Conservation (phyloP, 2,888 invertebrate species). For the Mermis nigrescens region DNA sequence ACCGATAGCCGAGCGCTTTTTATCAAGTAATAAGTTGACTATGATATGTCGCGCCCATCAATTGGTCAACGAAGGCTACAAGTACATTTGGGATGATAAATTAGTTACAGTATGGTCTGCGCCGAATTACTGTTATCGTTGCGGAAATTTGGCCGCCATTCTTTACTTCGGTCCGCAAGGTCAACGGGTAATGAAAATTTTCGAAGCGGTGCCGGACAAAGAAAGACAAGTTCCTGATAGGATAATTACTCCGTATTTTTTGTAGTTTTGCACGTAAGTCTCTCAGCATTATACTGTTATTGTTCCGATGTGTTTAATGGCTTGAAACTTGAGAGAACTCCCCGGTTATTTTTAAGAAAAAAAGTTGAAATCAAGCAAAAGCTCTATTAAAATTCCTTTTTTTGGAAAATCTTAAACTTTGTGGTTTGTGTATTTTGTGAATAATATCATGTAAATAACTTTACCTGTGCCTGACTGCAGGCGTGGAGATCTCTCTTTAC, state of each 20-base stretch:
- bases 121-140: constrained; percentile 97
- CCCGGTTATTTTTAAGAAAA: no score
- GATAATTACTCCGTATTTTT: constrained; percentile 86
- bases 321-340: no score
- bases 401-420: no score
- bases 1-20: constrained; percentile 66
- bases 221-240: constrained; percentile 77
- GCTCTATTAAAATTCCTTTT: no score
- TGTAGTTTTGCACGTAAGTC: no score
- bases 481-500: no score
- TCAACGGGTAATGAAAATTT: constrained; percentile 57
- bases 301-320: no score
- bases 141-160: constrained; percentile 93
- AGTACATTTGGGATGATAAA: constrained; percentile 92
- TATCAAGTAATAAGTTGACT: constrained; percentile 71
- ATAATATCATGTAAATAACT: no score
- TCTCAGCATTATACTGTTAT: no score
- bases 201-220: constrained; percentile 81
- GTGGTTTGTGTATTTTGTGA: no score
- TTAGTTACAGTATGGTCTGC: constrained; percentile 98
- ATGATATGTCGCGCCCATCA: constrained; percentile 96
- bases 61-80: constrained; percentile 90
- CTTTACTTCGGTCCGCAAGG: constrained; percentile 60
- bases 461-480: no score
- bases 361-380: no score